Evolutionary conservation across 2,113 vertebrate genomes (phyloP).

Genomic region (Oostethus manadensis): DNA sequence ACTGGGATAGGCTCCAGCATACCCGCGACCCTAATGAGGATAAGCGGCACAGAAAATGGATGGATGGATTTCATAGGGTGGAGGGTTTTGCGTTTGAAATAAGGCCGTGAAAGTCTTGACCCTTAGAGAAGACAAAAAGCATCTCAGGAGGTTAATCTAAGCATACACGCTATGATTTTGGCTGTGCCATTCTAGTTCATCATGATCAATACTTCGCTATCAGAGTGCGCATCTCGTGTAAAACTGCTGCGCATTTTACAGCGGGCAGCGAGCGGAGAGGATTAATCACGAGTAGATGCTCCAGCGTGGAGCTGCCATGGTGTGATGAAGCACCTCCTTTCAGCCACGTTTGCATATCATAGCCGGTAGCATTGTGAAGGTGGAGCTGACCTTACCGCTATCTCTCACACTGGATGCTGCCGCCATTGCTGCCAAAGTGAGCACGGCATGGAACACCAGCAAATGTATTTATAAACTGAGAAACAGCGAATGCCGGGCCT

Average conservation of each 20-base stretch:
- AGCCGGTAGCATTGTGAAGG: slow-evolving; percentile 56
- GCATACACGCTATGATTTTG: too few relatives aligned
- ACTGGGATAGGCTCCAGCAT: too few relatives aligned
- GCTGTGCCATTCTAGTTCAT: not conserved
- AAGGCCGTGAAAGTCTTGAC: too few relatives aligned
- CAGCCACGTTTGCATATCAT: slow-evolving; percentile 62
- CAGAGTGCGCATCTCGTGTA: slow-evolving; percentile 9
- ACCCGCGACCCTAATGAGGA: too few relatives aligned
- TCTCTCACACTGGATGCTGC: slow-evolving; percentile 32
- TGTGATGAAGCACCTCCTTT: slow-evolving; percentile 65
- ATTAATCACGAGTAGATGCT: slow-evolving; percentile 60
- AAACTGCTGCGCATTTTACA: slow-evolving; percentile 22
- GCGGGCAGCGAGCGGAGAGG: slow-evolving; percentile 32
- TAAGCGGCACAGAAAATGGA: too few relatives aligned
- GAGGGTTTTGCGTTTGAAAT: too few relatives aligned
- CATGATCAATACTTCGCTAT: slow-evolving; percentile 5
- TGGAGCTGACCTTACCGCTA: slow-evolving; percentile 63
- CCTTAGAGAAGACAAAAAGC: not conserved
- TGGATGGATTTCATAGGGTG: too few relatives aligned
- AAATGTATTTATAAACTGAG: slow-evolving; percentile 39
- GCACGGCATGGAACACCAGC: slow-evolving; percentile 31
- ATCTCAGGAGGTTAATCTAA: too few relatives aligned
- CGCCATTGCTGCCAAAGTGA: slow-evolving; percentile 18
- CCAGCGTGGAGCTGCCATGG: slow-evolving; percentile 48
- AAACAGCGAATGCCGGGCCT: slow-evolving; percentile 40